Evolutionary conservation across 2,113 vertebrate species (phyloP).

Genomic region (Pelmatolapia mariae): DNA sequence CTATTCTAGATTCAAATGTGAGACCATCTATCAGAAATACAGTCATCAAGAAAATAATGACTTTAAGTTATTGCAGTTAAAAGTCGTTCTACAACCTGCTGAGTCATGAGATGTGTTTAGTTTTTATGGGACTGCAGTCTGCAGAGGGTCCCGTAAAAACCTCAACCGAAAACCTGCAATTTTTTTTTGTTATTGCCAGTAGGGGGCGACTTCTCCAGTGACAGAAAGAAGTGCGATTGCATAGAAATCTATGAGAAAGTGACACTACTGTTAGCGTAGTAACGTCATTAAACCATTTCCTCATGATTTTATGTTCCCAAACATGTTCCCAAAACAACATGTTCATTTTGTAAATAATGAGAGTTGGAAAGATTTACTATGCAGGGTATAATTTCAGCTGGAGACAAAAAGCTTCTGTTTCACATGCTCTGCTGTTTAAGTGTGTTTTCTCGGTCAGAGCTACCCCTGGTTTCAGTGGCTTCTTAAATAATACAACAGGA

Average conservation of each 20-base stretch:
- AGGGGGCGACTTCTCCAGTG: background rate
- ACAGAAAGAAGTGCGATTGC: background rate
- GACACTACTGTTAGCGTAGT: background rate
- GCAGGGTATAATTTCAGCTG: background rate
- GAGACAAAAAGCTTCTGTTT: background rate
- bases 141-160: rapidly evolving
- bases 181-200: background rate
- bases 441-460: background rate
- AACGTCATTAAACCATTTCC: background rate
- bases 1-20: background rate
- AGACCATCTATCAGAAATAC: background rate
- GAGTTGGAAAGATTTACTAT: no score
- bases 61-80: background rate
- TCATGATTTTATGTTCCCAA: background rate
- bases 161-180: rapidly evolving
- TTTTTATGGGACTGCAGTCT: background rate
- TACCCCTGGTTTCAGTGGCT: rapidly evolving
- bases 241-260: background rate
- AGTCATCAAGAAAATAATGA: background rate
- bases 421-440: rapidly evolving
- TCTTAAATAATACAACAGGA: background rate
- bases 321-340: background rate
- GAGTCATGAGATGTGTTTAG: background rate
- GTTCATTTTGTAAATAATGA: background rate
- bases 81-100: background rate